These are phyloP conservation scores for Bathynomus jamesi DNA, from an alignment of 1,140 invertebrate genomes.

Conservation along the genomic window DNA sequence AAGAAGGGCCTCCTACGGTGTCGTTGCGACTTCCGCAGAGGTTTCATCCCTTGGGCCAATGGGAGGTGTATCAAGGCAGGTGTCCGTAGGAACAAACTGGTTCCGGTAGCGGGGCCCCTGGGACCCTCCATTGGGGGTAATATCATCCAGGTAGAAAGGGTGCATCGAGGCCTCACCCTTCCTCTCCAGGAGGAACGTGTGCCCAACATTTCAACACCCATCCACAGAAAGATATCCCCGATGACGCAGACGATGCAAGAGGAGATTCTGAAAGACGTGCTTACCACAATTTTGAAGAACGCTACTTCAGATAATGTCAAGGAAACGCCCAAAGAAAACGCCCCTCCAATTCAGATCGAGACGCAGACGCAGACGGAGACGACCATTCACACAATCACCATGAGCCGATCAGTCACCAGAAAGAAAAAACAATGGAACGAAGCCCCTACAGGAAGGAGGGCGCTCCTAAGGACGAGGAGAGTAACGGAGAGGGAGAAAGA, in stretches of 20 bases:
- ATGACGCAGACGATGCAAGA: no score
- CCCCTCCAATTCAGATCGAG: no score
- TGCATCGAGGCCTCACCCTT: not conserved
- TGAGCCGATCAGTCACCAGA: no score
- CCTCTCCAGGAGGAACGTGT: not conserved
- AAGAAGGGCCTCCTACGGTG: conserved; percentile 16
- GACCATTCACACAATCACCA: no score
- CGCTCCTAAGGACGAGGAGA: no score
- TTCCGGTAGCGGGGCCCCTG: not conserved
- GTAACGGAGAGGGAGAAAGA: no score
- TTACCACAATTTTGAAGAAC: not conserved
- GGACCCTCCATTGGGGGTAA: not conserved
- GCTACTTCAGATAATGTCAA: no score
- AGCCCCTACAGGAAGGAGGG: no score
- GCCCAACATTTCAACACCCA: not conserved
- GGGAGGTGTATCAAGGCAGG: not conserved
- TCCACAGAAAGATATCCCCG: no score
- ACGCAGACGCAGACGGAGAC: no score
- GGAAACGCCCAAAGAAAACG: no score
- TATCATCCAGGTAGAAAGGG: not conserved
- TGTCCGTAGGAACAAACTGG: not conserved
- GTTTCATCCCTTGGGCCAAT: conserved; percentile 22
- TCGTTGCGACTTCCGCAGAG: conserved; percentile 25
- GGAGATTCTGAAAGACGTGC: not conserved
- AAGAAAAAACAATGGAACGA: no score